Evolutionary conservation across 2,888 invertebrate genomes (phyloP).

Genomic region (Scaptomyza tumidula): DNA sequence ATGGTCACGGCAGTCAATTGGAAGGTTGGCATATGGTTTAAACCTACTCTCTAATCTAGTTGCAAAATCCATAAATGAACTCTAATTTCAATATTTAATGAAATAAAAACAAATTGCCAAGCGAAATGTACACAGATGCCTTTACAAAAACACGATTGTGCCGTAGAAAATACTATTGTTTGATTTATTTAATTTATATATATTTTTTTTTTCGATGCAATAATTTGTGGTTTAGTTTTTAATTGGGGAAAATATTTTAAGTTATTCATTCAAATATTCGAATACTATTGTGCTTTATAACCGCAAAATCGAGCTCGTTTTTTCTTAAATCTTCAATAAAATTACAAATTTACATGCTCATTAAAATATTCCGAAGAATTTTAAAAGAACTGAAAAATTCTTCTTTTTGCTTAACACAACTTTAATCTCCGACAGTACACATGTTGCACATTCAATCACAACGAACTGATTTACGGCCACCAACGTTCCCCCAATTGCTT

Average conservation of each 20-base stretch:
- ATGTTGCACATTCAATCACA: constrained; percentile 39
- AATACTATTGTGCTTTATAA: too few species aligned
- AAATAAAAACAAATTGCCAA: constrained; percentile 64
- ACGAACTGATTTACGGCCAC: constrained; percentile 30
- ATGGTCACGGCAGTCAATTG: constrained; percentile 50
- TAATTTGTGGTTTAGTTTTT: neutral
- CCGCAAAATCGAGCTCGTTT: too few species aligned
- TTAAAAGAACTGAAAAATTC: too few species aligned
- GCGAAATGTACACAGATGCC: constrained; percentile 18
- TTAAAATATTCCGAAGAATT: too few species aligned
- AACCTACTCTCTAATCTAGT: constrained; percentile 47
- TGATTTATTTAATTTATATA: constrained; percentile 30
- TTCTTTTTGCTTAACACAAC: neutral
- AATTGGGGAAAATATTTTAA: neutral
- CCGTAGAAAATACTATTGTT: constrained; percentile 12
- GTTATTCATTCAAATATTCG: too few species aligned
- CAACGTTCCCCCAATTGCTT: neutral
- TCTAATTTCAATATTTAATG: constrained; percentile 71
- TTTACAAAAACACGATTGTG: constrained; percentile 4
- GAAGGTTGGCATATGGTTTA: constrained; percentile 44
- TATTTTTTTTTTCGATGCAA: constrained; percentile 5
- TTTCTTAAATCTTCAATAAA: too few species aligned
- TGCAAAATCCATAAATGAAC: constrained; percentile 58
- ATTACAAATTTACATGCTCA: too few species aligned
- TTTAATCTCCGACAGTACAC: constrained; percentile 18